phyloP scores from a whole-genome alignment of 2,113 vertebrate species.

The Silurus asotus region DNA sequence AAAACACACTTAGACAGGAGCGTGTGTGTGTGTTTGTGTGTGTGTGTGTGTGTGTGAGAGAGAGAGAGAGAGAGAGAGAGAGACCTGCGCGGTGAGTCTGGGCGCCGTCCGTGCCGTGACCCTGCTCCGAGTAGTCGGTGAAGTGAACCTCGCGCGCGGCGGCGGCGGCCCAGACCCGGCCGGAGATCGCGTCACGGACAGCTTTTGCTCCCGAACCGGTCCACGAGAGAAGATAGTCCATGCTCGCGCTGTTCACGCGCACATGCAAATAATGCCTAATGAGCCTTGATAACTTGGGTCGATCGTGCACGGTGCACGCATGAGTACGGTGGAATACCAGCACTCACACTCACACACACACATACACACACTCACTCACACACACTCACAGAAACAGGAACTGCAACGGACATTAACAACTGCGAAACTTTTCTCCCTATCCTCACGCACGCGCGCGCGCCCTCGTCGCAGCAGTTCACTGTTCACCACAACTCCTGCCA shows the following conservation, averaged over 20 bases:
- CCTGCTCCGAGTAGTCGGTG: conserved; percentile 41
- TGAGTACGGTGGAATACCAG: not conserved
- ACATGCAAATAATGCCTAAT: not conserved
- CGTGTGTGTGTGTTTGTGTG: too few relatives aligned
- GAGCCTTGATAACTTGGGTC: not conserved
- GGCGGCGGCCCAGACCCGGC: conserved; percentile 62
- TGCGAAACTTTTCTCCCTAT: conserved; percentile 49
- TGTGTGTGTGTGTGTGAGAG: too few relatives aligned
- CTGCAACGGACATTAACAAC: conserved; percentile 61
- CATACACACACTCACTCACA: not conserved
- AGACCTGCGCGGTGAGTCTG: conserved; percentile 33
- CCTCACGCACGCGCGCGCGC: conserved; percentile 9
- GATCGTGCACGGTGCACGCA: not conserved
- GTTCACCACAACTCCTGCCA: too few relatives aligned
- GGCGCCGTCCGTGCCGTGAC: not conserved
- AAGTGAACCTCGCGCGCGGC: conserved; percentile 52
- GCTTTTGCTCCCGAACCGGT: conserved; percentile 66
- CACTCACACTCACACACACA: conserved; percentile 21
- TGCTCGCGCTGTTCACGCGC: conserved; percentile 31
- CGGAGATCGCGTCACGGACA: conserved; percentile 68
- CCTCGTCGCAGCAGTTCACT: too few relatives aligned
- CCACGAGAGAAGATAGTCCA: conserved; percentile 72
- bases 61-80: too few relatives aligned
- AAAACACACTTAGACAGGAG: too few relatives aligned
- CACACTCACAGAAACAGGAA: conserved; percentile 65